Evolutionary conservation across 1,140 invertebrate species (phyloP).

Genomic region (Globodera rostochiensis): DNA sequence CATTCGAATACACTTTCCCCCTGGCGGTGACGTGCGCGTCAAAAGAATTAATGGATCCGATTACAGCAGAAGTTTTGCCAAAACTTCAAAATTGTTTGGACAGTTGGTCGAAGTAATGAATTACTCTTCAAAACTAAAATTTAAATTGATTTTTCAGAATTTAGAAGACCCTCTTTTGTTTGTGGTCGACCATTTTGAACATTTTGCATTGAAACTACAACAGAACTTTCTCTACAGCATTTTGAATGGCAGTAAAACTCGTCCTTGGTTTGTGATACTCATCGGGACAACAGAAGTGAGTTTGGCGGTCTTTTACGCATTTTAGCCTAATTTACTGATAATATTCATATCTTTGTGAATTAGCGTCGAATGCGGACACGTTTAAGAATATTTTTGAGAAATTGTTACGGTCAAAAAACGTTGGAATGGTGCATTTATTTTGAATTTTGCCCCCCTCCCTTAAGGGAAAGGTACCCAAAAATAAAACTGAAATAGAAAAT

Average conservation of each 20-base stretch:
- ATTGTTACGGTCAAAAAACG: no score
- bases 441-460: no score
- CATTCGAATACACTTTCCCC: neutral
- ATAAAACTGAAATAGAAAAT: neutral
- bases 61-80: neutral
- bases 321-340: no score
- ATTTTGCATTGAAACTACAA: conserved; percentile 12
- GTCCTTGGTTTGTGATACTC: conserved; percentile 29
- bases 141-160: no score
- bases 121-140: no score
- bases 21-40: neutral
- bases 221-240: conserved; percentile 28
- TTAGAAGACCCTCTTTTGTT: conserved; percentile 9
- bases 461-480: no score
- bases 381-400: no score
- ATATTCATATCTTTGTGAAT: no score
- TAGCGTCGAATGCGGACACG: no score
- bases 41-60: neutral
- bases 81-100: conserved; percentile 15
- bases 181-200: conserved; percentile 28
- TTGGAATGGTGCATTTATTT: no score
- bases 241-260: conserved; percentile 24
- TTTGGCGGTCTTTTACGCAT: neutral
- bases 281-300: conserved; percentile 18
- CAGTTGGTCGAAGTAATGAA: conserved; percentile 9